Percentiles rank a stretch among this genome's conserved stretches.
Conservation (phyloP, 2,888 invertebrate species). For the Aquatica leii region DNA sequence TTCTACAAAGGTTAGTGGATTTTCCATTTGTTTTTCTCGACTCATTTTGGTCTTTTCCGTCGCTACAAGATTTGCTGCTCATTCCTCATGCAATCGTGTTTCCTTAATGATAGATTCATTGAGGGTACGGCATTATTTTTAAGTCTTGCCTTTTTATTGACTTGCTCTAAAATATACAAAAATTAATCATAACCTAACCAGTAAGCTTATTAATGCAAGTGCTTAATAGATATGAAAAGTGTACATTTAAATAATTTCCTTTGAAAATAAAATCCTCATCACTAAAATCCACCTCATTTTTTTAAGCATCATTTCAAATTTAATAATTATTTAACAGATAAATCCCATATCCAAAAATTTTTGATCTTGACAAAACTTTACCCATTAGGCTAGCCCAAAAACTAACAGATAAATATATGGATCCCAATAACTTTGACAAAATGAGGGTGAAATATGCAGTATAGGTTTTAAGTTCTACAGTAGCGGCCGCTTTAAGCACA, state of each 20-base stretch:
- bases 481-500: too few species aligned
- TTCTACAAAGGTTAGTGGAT: background rate
- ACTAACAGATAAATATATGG: too few species aligned
- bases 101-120: background rate
- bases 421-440: too few species aligned
- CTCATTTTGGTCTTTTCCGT: background rate
- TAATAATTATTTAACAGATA: too few species aligned
- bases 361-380: too few species aligned
- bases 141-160: background rate
- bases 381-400: too few species aligned
- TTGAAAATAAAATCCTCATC: slow-evolving; percentile 1
- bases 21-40: background rate
- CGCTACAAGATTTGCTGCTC: background rate
- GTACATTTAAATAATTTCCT: background rate
- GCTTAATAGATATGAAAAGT: background rate
- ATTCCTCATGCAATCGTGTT: background rate
- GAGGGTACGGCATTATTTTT: background rate
- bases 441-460: too few species aligned
- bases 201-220: background rate
- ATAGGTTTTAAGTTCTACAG: too few species aligned
- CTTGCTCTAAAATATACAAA: background rate
- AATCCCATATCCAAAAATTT: too few species aligned
- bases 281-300: too few species aligned
- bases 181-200: background rate
- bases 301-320: too few species aligned